Evolutionary conservation across 23 tunicate species (phyloP).

Genomic region (Aplidium turbinatum): DNA sequence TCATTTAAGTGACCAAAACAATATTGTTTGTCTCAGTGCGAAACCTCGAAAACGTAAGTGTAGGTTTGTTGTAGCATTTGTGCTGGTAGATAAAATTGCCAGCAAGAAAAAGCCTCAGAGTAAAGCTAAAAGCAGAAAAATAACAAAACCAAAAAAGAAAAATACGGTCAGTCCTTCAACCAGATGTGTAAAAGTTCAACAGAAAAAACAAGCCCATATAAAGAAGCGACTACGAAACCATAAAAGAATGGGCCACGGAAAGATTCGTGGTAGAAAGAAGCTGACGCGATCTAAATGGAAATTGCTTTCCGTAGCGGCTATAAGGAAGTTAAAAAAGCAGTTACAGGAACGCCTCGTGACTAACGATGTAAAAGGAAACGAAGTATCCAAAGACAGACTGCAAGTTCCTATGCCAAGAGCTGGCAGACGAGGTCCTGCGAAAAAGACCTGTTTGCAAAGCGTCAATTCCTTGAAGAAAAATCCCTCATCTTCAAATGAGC

Average conservation of each 20-base stretch:
- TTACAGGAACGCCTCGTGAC: slow-evolving; percentile 17
- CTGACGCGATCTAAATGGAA: slow-evolving; percentile 4
- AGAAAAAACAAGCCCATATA: neutral
- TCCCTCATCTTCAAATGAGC: too few species aligned
- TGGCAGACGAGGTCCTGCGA: slow-evolving; percentile 22
- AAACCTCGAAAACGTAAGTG: neutral
- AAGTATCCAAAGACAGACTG: neutral
- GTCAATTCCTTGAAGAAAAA: neutral
- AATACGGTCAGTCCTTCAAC: too few species aligned
- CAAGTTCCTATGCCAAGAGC: neutral
- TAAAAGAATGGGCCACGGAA: neutral
- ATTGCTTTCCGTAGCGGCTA: neutral
- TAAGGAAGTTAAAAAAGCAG: neutral
- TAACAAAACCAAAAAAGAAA: neutral
- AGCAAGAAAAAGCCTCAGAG: neutral
- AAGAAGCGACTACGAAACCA: neutral
- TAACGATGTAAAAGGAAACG: neutral
- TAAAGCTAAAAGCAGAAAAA: neutral
- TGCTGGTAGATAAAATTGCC: neutral
- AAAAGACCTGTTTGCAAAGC: neutral
- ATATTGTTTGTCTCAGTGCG: too few species aligned
- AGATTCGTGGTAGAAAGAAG: neutral
- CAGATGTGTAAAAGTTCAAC: neutral
- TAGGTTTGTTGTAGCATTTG: neutral
- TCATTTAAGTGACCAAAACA: too few species aligned